phyloP scores from a whole-genome alignment of 2,797 vertebrate genomes.

The Anas bahamensis region DNA sequence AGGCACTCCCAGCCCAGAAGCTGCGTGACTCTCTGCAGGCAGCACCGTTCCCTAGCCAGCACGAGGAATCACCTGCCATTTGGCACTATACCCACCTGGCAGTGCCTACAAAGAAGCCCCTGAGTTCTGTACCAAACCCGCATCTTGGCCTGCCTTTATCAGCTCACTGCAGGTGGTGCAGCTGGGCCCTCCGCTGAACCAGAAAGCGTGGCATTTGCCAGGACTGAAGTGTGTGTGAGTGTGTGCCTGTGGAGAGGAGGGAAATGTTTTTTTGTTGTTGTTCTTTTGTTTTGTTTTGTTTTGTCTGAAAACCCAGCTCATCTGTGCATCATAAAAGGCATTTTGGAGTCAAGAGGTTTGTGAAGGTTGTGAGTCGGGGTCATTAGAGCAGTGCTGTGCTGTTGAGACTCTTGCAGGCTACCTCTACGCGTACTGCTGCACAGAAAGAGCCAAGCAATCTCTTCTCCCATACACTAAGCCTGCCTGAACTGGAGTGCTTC shows the following conservation, averaged over 20 bases:
- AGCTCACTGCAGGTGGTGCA: background rate
- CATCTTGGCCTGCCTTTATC: background rate
- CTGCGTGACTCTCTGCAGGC: background rate
- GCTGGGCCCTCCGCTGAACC: background rate
- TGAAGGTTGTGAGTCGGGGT: background rate
- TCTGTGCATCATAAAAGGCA: background rate
- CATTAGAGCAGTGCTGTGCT: background rate
- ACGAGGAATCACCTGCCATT: background rate
- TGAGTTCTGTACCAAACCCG: background rate
- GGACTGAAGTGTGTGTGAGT: background rate
- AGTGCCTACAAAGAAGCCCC: background rate
- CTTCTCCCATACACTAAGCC: background rate
- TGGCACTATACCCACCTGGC: background rate
- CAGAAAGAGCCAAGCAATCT: background rate
- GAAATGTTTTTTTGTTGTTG: background rate
- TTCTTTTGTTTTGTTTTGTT: background rate
- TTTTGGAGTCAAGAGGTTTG: background rate
- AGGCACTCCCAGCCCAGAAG: background rate
- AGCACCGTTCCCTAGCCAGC: background rate
- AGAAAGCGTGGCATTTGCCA: background rate
- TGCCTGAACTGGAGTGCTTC: background rate
- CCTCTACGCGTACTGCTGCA: background rate
- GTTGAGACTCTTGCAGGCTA: background rate
- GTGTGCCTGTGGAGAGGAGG: background rate
- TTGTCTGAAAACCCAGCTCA: background rate